phyloP scores from a whole-genome alignment of 2,888 invertebrate genomes.

The Caenorhabditis parvicauda region DNA sequence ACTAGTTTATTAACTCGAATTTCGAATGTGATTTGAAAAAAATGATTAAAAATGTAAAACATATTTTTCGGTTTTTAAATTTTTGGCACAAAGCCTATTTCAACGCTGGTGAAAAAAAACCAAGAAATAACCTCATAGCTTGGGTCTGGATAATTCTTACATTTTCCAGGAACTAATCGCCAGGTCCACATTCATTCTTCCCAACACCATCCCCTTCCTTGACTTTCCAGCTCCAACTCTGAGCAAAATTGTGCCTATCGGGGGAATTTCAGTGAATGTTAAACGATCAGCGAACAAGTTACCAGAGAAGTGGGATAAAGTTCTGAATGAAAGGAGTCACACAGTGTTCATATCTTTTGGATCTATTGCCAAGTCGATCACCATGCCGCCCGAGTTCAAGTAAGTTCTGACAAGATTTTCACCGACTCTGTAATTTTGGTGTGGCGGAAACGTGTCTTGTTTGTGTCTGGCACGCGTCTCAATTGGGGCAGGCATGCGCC shows the following conservation, averaged over 20 bases:
- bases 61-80: slow-evolving; percentile 4
- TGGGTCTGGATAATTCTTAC: too few relatives aligned
- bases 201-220: slow-evolving; percentile 14
- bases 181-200: slow-evolving; percentile 12
- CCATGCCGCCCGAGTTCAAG: slow-evolving; percentile 12
- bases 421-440: too few relatives aligned
- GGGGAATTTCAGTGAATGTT: slow-evolving; percentile 12
- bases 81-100: slow-evolving; percentile 8
- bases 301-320: slow-evolving; percentile 10
- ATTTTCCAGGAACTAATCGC: slow-evolving; percentile 14
- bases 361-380: slow-evolving; percentile 12
- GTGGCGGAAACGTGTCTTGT: too few relatives aligned
- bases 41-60: too few relatives aligned
- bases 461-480: too few relatives aligned
- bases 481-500: too few relatives aligned
- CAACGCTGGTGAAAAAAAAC: too few relatives aligned
- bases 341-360: slow-evolving; percentile 23
- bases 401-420: too few relatives aligned
- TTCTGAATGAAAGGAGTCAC: slow-evolving; percentile 6
- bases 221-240: slow-evolving; percentile 16
- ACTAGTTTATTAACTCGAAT: too few relatives aligned
- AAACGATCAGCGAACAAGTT: slow-evolving; percentile 5
- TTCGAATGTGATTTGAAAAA: too few relatives aligned
- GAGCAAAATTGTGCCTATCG: slow-evolving; percentile 17
- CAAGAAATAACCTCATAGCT: too few relatives aligned